Evolutionary conservation across 2,888 invertebrate genomes (phyloP).

Genomic region (Tenthredo scrophulariae): DNA sequence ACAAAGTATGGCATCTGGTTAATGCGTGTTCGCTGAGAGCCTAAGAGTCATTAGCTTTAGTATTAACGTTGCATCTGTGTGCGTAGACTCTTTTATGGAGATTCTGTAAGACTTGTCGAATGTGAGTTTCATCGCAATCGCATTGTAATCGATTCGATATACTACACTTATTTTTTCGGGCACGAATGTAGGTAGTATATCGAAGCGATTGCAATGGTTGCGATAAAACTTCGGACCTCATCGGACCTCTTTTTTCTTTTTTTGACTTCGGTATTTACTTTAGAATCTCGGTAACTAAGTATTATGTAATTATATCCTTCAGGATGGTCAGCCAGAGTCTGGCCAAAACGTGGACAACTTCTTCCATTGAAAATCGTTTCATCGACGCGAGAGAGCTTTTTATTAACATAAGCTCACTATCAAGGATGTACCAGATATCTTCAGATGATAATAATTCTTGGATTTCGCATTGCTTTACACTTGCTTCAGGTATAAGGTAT

Average conservation of each 20-base stretch:
- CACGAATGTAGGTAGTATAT: too few species aligned
- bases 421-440: neutral
- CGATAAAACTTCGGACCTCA: too few species aligned
- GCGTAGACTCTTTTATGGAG: neutral
- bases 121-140: neutral
- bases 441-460: neutral
- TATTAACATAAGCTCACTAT: neutral
- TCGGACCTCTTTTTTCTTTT: too few species aligned
- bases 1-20: neutral
- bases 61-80: neutral
- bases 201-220: too few species aligned
- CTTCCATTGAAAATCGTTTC: too few species aligned
- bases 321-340: too few species aligned
- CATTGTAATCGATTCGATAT: neutral
- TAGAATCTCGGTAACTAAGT: too few species aligned
- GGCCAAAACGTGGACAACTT: too few species aligned
- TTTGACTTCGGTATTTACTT: too few species aligned
- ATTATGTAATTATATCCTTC: too few species aligned
- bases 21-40: neutral
- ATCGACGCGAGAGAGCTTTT: neutral
- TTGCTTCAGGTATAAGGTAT: slow-evolving; percentile 27
- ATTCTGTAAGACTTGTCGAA: neutral
- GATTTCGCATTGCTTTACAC: neutral
- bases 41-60: neutral
- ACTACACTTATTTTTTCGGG: neutral